Evolutionary conservation across 2,113 vertebrate genomes (phyloP).

Genomic region (Oryzias curvinotus): DNA sequence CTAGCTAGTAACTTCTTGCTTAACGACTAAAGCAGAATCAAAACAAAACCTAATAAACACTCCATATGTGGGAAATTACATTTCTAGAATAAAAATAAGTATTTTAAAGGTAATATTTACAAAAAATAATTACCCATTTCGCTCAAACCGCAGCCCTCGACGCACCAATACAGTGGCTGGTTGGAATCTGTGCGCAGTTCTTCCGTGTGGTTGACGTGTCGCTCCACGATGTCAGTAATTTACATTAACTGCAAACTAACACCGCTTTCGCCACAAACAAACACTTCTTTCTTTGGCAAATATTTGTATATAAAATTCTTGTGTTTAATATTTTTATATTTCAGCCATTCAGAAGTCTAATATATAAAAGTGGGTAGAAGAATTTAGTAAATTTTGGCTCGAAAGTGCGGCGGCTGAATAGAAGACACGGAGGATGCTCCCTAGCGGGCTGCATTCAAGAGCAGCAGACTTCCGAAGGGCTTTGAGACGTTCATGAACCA

Average conservation of each 20-base stretch:
- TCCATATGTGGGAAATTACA: neutral
- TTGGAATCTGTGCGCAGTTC: constrained; percentile 2
- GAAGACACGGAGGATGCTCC: neutral
- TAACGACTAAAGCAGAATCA: neutral
- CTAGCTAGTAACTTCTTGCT: too few species aligned
- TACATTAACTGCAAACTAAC: neutral
- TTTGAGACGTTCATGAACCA: constrained; percentile 20
- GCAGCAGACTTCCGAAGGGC: neutral
- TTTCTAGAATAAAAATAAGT: neutral
- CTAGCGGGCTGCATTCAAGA: constrained; percentile 44
- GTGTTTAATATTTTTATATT: neutral
- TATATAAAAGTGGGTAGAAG: neutral
- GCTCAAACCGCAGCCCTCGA: neutral
- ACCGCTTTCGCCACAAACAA: constrained; percentile 28
- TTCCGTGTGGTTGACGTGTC: constrained; percentile 75
- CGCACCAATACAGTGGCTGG: neutral
- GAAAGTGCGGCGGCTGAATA: constrained; percentile 42
- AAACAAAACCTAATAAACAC: neutral
- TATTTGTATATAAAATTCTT: neutral
- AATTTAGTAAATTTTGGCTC: neutral
- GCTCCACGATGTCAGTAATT: constrained; percentile 29
- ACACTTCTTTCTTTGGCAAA: neutral
- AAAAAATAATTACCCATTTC: constrained; percentile 60
- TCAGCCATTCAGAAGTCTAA: neutral
- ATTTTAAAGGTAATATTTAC: too few species aligned